Conservation (phyloP, 1,140 invertebrate species). For the Aradophagus sp. region DNA sequence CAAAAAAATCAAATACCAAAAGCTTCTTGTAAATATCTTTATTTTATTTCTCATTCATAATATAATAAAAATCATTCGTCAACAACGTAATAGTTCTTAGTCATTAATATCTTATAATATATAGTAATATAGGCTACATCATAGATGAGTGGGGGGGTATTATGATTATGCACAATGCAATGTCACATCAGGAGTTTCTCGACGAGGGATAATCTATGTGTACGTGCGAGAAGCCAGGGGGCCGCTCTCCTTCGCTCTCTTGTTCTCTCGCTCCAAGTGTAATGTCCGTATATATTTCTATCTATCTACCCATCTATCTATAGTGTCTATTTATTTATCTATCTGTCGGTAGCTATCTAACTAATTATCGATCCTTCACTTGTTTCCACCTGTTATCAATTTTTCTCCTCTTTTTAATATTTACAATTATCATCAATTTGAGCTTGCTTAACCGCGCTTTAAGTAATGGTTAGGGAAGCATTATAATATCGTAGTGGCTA, state of each 20-base stretch:
- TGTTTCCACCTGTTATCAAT: too few relatives aligned
- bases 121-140: constrained; percentile 67
- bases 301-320: constrained; percentile 54
- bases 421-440: constrained; percentile 73
- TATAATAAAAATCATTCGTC: constrained; percentile 77
- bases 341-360: constrained; percentile 51
- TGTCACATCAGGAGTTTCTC: constrained; percentile 66
- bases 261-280: constrained; percentile 52
- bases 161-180: constrained; percentile 76
- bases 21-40: constrained; percentile 77
- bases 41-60: constrained; percentile 76
- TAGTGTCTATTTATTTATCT: constrained; percentile 57
- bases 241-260: constrained; percentile 45
- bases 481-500: constrained; percentile 52
- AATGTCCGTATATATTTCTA: constrained; percentile 63
- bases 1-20: too few relatives aligned
- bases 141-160: constrained; percentile 62
- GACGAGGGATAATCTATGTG: constrained; percentile 64
- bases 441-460: constrained; percentile 71
- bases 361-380: constrained; percentile 68
- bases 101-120: constrained; percentile 73
- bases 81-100: constrained; percentile 76
- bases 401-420: too few relatives aligned
- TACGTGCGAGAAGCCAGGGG: constrained; percentile 62
- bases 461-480: constrained; percentile 72